Evolutionary conservation across 2,797 vertebrate species (phyloP).

Genomic region (Gallinago solitaria): DNA sequence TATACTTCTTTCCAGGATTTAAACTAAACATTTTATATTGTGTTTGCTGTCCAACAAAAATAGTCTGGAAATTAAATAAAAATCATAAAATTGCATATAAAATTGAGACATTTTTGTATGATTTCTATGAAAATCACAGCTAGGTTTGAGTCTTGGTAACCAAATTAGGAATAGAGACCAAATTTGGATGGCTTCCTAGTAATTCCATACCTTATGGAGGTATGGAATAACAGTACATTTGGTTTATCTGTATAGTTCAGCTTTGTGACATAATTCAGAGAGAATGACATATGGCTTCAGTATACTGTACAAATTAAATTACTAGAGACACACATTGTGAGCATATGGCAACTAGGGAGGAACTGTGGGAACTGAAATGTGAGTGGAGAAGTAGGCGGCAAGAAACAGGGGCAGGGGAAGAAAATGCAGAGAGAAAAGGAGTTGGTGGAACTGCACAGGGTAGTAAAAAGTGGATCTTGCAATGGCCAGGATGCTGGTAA

Average conservation of each 20-base stretch:
- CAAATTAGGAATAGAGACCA: neutral
- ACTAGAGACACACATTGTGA: neutral
- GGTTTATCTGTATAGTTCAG: neutral
- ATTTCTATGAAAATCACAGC: neutral
- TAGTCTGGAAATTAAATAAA: conserved; percentile 72
- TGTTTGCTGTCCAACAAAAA: conserved; percentile 86
- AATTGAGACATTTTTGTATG: neutral
- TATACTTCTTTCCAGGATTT: conserved; percentile 80
- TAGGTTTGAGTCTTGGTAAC: neutral
- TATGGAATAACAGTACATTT: neutral
- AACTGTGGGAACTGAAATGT: neutral
- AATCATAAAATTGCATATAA: neutral
- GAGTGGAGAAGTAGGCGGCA: neutral
- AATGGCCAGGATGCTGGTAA: neutral
- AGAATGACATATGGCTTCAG: neutral
- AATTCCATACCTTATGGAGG: neutral
- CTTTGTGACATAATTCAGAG: neutral
- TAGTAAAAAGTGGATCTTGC: neutral
- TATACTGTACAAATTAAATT: neutral
- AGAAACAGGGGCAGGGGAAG: neutral
- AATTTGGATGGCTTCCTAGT: neutral
- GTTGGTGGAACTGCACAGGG: neutral
- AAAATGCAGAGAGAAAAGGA: neutral
- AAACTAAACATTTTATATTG: conserved; percentile 84
- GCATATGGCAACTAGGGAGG: neutral